A percentile compares a stretch with the other conserved stretches of the same genome.
phyloP scores from a whole-genome alignment of 92 coral and sea anemone species.

The Siderastrea radians region DNA sequence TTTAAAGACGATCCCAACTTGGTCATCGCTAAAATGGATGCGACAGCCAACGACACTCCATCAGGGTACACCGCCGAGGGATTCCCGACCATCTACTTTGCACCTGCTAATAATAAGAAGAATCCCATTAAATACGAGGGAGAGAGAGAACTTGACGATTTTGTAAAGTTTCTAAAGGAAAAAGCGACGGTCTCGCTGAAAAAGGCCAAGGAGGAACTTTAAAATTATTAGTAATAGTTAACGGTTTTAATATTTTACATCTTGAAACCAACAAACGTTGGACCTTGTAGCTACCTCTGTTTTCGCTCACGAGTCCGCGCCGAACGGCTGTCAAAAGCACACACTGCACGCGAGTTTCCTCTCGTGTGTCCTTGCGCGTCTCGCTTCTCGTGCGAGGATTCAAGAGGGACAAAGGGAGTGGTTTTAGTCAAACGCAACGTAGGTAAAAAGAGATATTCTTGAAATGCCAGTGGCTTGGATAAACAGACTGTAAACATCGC shows the following conservation, averaged over 20 bases:
- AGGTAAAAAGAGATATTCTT: no score
- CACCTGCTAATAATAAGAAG: conserved; percentile 84
- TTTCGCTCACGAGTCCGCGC: no score
- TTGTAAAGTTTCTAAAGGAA: conserved; percentile 86
- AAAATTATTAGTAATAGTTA: conserved; percentile 22
- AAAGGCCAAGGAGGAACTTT: conserved; percentile 84
- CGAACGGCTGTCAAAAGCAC: background rate
- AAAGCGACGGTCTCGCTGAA: conserved; percentile 82
- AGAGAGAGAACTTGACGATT: conserved; percentile 78
- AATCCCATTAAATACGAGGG: conserved; percentile 93
- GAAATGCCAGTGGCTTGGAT: no score
- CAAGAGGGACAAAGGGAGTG: background rate
- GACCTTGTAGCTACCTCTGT: background rate
- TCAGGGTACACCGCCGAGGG: conserved; percentile 80
- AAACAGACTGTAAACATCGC: no score
- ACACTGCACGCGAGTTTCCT: background rate
- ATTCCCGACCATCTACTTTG: conserved; percentile 92
- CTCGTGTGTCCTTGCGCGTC: background rate
- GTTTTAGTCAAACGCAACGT: background rate
- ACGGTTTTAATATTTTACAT: background rate
- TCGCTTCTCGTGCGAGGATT: background rate
- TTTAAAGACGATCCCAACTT: conserved; percentile 84
- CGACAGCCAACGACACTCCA: conserved; percentile 91
- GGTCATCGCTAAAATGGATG: conserved; percentile 95
- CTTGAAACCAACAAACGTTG: background rate